A percentile compares a stretch with the other conserved stretches of the same genome.
Evolutionary conservation across 2,113 vertebrate genomes (phyloP).

Genomic region (Puma concolor): DNA sequence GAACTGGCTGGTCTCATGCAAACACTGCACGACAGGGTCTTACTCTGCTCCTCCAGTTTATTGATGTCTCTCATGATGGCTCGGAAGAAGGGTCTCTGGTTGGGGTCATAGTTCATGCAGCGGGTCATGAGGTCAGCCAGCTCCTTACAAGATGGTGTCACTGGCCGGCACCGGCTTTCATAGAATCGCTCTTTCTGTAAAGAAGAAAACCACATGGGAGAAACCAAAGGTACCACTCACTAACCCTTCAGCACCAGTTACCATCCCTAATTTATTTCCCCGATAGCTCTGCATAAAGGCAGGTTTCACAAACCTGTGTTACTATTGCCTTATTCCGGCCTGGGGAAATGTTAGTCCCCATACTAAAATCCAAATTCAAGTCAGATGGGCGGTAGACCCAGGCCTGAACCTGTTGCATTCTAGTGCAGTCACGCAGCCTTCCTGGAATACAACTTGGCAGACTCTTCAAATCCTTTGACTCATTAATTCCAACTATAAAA

Average conservation of each 20-base stretch:
- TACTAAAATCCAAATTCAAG: background rate
- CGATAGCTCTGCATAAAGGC: background rate
- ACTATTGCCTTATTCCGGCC: background rate
- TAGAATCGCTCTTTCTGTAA: conserved; percentile 97
- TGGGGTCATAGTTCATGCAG: conserved; percentile 98
- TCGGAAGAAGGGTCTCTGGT: conserved; percentile 97
- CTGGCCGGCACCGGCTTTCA: conserved; percentile 90
- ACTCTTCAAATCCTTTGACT: background rate
- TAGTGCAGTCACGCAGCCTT: background rate
- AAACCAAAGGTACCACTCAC: background rate
- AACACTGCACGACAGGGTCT: conserved; percentile 10
- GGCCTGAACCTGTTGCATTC: background rate
- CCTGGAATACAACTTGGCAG: background rate
- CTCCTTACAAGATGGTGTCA: conserved; percentile 93
- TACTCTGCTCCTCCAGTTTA: conserved; percentile 93
- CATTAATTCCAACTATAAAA: background rate
- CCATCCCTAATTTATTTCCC: background rate
- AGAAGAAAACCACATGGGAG: background rate
- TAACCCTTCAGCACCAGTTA: background rate
- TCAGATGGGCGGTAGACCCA: background rate
- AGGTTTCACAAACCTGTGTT: background rate
- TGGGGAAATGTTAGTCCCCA: background rate
- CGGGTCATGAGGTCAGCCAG: conserved; percentile 96
- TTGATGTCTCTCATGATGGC: conserved; percentile 98
- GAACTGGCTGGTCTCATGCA: background rate